phyloP scores from a whole-genome alignment of 2,888 invertebrate genomes.

The Cyclophora albipunctata region DNA sequence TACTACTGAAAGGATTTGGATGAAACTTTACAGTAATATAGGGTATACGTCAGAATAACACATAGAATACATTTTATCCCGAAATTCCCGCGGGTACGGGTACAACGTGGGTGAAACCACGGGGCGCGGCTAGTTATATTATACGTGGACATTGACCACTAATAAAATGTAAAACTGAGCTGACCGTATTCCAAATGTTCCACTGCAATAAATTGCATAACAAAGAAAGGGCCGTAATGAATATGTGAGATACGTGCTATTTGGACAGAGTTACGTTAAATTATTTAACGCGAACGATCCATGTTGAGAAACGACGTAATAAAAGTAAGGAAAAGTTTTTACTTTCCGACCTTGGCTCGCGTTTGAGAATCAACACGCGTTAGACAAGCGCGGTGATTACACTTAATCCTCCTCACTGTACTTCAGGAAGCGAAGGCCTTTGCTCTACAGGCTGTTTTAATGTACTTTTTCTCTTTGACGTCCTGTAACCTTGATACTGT shows the following conservation, averaged over 20 bases:
- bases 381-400: too few relatives aligned
- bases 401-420: too few relatives aligned
- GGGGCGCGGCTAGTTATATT: too few relatives aligned
- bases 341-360: slow-evolving; percentile 26
- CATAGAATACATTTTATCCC: too few relatives aligned
- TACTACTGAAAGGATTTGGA: too few relatives aligned
- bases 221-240: slow-evolving; percentile 23
- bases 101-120: too few relatives aligned
- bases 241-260: slow-evolving; percentile 15
- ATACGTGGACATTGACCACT: too few relatives aligned
- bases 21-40: too few relatives aligned
- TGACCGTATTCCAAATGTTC: too few relatives aligned
- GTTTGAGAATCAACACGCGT: slow-evolving; percentile 21
- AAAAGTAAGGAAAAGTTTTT: slow-evolving; percentile 24
- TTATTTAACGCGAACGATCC: slow-evolving; percentile 28
- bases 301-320: slow-evolving; percentile 17
- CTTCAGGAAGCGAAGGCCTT: not conserved
- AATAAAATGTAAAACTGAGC: too few relatives aligned
- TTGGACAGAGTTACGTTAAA: slow-evolving; percentile 13
- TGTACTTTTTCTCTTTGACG: not conserved
- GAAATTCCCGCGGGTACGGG: too few relatives aligned
- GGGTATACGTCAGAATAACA: too few relatives aligned
- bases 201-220: slow-evolving; percentile 27
- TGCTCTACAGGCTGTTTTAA: not conserved
- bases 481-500: slow-evolving; percentile 26